Evolutionary conservation across 2,113 vertebrate genomes (phyloP).

Genomic region (Acrocephalus kingi): DNA sequence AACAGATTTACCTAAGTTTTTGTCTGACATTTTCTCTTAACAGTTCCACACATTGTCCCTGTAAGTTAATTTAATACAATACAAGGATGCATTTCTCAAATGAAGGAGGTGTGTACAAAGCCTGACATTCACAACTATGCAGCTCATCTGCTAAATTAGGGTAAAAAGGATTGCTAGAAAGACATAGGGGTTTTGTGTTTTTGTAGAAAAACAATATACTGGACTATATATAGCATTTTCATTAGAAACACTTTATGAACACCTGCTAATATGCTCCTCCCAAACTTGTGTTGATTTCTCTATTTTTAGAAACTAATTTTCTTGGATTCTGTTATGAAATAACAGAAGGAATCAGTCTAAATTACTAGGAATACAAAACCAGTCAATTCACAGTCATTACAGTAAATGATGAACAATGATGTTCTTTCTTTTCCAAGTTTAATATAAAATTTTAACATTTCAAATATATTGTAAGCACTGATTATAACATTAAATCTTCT

Average conservation of each 20-base stretch:
- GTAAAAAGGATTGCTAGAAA: background rate
- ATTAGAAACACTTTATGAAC: background rate
- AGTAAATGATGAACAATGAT: background rate
- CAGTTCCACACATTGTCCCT: background rate
- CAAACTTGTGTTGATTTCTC: background rate
- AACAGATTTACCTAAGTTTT: background rate
- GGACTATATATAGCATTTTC: background rate
- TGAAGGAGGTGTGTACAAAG: background rate
- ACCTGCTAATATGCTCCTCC: background rate
- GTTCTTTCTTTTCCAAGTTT: background rate
- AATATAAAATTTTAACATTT: background rate
- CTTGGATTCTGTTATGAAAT: background rate
- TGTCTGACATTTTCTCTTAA: background rate
- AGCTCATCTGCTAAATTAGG: background rate
- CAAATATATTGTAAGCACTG: background rate
- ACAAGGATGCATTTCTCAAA: background rate
- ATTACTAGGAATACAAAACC: background rate
- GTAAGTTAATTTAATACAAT: background rate
- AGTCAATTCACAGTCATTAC: background rate
- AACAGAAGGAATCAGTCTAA: background rate
- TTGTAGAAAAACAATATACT: background rate
- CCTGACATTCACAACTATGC: background rate
- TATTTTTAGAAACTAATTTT: background rate
- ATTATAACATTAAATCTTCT: background rate
- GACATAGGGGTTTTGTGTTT: background rate